Evolutionary conservation across 2,888 invertebrate species (phyloP), one percentile per base, ranked within the genome.

Genomic region (Iselma pallidipennis): DNA sequence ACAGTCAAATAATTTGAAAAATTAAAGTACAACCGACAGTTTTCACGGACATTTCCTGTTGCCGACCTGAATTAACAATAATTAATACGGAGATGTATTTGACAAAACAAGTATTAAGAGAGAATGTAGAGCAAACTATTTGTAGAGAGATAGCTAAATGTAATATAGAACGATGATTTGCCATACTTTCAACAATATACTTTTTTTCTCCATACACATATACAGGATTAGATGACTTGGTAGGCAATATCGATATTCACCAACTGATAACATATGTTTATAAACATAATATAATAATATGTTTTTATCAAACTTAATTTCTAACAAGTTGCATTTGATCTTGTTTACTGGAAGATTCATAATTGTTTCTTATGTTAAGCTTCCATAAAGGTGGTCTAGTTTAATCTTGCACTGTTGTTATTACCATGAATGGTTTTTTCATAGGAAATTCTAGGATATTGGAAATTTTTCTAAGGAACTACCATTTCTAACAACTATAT

Each of bases 161-260:
- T 72, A 75, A 78, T 73, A 75, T 74, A 66, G 76, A 75, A 72
- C 76, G 72, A 71, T 74, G 70, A 75, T 75, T 74, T 75, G 74
- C 72, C 76, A 73, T 78, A 79, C 80, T 81, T 81, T 81, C 80
- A 42, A 70, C 76, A 70, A 63, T 71, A 65, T 60, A 68, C 68
- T 71, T 72, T 72, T 76, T 68, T 69, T 63, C 51, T 55, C 65
- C 65, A 67, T 67, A 67, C 70, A 61, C 61, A n/a, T n/a, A n/a
- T n/a, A 59, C 56, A 37, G 28, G 49, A 25, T 55, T 52, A n/a
- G n/a, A n/a, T n/a, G n/a, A n/a, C n/a, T n/a, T n/a, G n/a, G n/a
- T n/a, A n/a, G n/a, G n/a, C 33, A 52, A 29, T 19, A 28, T 49
- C 16, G n/a, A 66, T 64, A 69, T 66, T 65, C n/a, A 61, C 62